A percentile compares a stretch with the other conserved stretches of the same genome.
These are phyloP conservation scores for Temnopleurus reevesii DNA, from an alignment of 53 echinoderm and acorn worm species.

Conservation along the genomic window DNA sequence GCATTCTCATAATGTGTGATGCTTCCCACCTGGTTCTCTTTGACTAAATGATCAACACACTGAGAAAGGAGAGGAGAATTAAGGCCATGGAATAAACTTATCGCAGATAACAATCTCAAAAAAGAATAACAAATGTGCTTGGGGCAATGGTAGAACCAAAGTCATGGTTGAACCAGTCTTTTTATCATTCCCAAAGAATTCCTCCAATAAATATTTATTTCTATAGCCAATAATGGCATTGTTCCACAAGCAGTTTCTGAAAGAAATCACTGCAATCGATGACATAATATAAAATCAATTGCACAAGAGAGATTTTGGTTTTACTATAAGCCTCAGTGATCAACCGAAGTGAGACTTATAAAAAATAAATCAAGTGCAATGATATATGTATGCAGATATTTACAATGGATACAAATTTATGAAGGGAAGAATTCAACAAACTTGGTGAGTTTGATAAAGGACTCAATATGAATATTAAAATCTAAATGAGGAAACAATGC, in stretches of 20 bases:
- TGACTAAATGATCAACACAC: too few relatives aligned
- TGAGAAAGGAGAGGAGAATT: too few relatives aligned
- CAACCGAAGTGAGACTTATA: neutral
- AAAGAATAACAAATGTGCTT: neutral
- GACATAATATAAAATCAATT: slow-evolving; percentile 16
- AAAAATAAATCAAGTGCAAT: neutral
- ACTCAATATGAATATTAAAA: neutral
- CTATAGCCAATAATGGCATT: neutral
- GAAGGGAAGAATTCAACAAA: neutral
- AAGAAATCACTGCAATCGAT: neutral
- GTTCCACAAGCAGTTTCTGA: neutral
- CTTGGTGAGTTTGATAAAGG: neutral
- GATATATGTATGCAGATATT: neutral
- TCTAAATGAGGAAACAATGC: too few relatives aligned
- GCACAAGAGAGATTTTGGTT: neutral
- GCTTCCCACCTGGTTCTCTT: too few relatives aligned
- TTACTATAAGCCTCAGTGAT: neutral
- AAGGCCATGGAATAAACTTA: too few relatives aligned
- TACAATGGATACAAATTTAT: neutral
- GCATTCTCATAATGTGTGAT: too few relatives aligned
- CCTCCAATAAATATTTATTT: neutral
- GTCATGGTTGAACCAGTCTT: neutral
- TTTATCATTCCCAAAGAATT: neutral
- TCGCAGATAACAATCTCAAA: neutral
- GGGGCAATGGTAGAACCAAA: neutral